Evolutionary conservation across 2,113 vertebrate species (phyloP).

Genomic region (Puntigrus tetrazona): DNA sequence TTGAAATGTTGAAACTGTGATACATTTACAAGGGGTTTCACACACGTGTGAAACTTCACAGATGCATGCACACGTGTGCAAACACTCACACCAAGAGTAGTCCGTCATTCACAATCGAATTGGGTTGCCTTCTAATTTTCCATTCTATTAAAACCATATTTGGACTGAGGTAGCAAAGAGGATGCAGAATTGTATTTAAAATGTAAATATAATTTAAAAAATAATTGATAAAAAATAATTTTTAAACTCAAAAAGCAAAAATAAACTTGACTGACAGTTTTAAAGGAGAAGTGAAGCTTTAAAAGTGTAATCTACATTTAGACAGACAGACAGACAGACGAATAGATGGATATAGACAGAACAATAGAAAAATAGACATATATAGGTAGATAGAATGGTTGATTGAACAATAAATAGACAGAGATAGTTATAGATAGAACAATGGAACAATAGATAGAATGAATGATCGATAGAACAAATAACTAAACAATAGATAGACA

Average conservation of each 20-base stretch:
- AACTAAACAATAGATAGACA: no score
- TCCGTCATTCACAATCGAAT: neutral
- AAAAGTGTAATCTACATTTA: no score
- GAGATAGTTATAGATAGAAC: neutral
- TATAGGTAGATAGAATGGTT: no score
- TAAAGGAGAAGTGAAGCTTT: neutral
- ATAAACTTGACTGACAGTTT: neutral
- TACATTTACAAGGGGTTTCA: constrained; percentile 11
- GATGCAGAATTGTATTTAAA: neutral
- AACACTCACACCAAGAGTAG: neutral
- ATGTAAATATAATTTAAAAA: neutral
- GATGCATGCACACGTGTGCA: neutral
- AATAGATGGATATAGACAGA: neutral
- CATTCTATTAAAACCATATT: neutral
- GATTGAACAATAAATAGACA: no score
- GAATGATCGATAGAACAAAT: no score
- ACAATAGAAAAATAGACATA: neutral
- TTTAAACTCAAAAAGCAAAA: no score
- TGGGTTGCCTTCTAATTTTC: neutral
- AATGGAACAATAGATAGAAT: neutral
- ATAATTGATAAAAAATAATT: neutral
- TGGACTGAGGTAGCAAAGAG: neutral
- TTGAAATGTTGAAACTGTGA: neutral
- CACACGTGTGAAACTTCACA: constrained; percentile 19
- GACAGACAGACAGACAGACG: no score